Conservation (phyloP, 1,140 invertebrate genomes). For the Drosophila suzukii region DNA sequence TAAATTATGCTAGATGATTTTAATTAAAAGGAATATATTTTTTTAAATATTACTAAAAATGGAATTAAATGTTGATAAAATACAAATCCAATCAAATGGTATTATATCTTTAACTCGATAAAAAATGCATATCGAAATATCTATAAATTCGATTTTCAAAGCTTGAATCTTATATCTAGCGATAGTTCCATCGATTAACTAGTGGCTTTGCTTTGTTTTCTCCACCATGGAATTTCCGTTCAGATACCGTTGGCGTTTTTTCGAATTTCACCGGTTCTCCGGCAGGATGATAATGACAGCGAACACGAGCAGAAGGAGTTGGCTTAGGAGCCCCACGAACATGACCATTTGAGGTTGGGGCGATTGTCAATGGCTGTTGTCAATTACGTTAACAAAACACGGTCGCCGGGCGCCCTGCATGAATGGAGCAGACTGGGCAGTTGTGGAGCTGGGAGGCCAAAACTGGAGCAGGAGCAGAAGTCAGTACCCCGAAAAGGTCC, state of each 20-base stretch:
- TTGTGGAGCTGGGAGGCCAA: background rate
- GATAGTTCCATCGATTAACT: conserved; percentile 13
- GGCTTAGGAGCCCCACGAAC: conserved; percentile 29
- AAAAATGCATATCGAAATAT: too few relatives aligned
- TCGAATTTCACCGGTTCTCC: conserved; percentile 17
- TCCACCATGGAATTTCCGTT: conserved; percentile 12
- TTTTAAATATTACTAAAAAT: too few relatives aligned
- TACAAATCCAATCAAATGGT: too few relatives aligned
- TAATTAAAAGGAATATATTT: too few relatives aligned
- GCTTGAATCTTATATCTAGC: too few relatives aligned
- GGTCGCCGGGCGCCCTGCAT: conserved; percentile 37
- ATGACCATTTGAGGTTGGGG: conserved; percentile 54
- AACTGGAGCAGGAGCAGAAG: conserved; percentile 36
- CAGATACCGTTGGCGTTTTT: conserved; percentile 22
- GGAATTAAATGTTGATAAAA: too few relatives aligned
- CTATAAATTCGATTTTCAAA: background rate
- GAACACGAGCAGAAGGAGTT: conserved; percentile 53
- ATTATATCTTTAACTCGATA: too few relatives aligned
- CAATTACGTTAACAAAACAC: conserved; percentile 80
- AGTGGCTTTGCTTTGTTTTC: background rate
- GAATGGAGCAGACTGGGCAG: conserved; percentile 28
- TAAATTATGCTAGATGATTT: too few relatives aligned
- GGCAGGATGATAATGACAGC: conserved; percentile 67
- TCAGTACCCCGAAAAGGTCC: conserved; percentile 19
- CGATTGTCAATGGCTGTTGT: conserved; percentile 79